Percentiles rank a stretch among this genome's conserved stretches.
Conservation (phyloP, 1,140 invertebrate genomes). For the Eumeta japonica region DNA sequence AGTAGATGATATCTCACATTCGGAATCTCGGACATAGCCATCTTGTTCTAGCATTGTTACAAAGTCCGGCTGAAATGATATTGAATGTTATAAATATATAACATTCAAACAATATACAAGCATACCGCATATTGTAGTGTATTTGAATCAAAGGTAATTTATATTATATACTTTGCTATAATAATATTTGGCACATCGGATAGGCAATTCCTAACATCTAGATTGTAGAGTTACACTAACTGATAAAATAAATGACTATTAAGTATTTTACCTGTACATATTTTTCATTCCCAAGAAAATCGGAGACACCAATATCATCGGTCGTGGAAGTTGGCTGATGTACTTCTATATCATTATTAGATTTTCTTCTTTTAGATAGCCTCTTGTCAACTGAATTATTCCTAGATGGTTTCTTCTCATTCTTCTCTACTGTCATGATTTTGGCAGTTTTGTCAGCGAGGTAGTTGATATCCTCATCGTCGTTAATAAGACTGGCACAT, state of each 20-base stretch:
- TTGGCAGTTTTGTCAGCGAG: slow-evolving; percentile 44
- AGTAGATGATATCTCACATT: slow-evolving; percentile 46
- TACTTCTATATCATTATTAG: slow-evolving; percentile 44
- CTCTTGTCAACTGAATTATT: slow-evolving; percentile 30
- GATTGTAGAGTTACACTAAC: no score
- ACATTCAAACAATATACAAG: neutral
- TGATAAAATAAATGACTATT: no score
- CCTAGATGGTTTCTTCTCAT: slow-evolving; percentile 22
- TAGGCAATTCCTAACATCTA: no score
- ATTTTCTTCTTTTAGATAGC: slow-evolving; percentile 34
- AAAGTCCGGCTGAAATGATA: slow-evolving; percentile 32
- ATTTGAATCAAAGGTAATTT: no score
- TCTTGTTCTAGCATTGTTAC: slow-evolving; percentile 39
- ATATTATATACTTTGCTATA: no score
- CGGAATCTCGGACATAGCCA: slow-evolving; percentile 36
- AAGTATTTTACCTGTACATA: slow-evolving; percentile 43
- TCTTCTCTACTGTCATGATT: slow-evolving; percentile 18
- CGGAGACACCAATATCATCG: slow-evolving; percentile 40
- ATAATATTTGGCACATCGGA: no score
- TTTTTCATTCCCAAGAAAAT: slow-evolving; percentile 37
- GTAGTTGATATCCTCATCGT: slow-evolving; percentile 41
- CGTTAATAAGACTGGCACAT: slow-evolving; percentile 34
- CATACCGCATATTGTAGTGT: no score
- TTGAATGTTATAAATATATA: neutral
- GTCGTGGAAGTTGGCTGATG: slow-evolving; percentile 48